A percentile compares a stretch with the other conserved stretches of the same genome.
These are phyloP conservation scores for Dugesia japonica DNA, from an alignment of 2,888 invertebrate genomes.

Conservation along the genomic window DNA sequence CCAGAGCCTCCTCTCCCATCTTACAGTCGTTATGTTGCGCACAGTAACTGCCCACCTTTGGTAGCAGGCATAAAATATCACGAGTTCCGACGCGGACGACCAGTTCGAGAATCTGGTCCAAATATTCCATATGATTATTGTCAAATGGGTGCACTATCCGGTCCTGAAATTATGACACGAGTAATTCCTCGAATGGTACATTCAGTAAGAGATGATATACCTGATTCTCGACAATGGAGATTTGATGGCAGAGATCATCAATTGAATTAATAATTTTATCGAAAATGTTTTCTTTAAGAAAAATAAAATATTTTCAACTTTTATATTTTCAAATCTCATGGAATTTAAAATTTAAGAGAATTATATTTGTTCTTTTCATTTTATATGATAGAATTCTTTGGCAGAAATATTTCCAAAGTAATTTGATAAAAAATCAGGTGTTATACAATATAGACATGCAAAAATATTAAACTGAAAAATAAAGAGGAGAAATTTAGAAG, in stretches of 20 bases:
- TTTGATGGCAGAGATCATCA: constrained; percentile 21
- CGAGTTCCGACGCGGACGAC: not conserved
- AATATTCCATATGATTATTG: constrained; percentile 29
- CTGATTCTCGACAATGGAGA: constrained; percentile 8
- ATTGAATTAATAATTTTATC: not conserved
- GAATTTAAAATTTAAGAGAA: too few species aligned
- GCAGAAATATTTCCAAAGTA: too few species aligned
- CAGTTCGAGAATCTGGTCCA: not conserved
- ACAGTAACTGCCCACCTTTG: constrained; percentile 21
- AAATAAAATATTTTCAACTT: not conserved
- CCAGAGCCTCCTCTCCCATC: constrained; percentile 27
- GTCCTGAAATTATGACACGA: constrained; percentile 31
- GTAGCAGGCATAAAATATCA: constrained; percentile 26
- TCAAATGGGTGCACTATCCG: constrained; percentile 29
- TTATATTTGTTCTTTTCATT: too few species aligned
- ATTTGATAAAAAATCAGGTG: too few species aligned
- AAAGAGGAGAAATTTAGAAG: too few species aligned
- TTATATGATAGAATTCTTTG: too few species aligned
- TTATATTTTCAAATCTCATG: not conserved
- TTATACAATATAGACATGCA: too few species aligned
- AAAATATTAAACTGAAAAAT: too few species aligned
- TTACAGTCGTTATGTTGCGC: constrained; percentile 24
- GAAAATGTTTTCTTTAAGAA: not conserved
- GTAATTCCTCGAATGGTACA: not conserved
- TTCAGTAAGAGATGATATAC: not conserved